A percentile compares a stretch with the other conserved stretches of the same genome.
Evolutionary conservation across 37 sponge, comb jelly and placozoan genomes (phyloP).

Genomic region (Cladorhizidae sp.): DNA sequence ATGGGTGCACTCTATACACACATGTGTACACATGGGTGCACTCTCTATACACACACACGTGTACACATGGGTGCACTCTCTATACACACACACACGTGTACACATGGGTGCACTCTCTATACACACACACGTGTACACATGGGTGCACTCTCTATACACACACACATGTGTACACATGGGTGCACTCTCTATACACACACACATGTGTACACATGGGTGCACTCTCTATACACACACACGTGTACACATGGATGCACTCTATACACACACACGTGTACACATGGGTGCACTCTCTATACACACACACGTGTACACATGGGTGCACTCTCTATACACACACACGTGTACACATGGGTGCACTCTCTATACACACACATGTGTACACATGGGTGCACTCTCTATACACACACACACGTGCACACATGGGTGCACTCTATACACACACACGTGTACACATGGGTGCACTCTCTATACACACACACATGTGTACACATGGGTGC

Average conservation of each 20-base stretch:
- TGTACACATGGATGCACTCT: neutral
- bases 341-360: neutral
- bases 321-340: neutral
- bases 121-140: neutral
- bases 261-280: neutral
- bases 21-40: neutral
- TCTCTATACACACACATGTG: neutral
- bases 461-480: neutral
- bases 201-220: neutral
- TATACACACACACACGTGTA: neutral
- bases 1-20: neutral
- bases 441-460: neutral
- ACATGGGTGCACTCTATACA: conserved; percentile 1
- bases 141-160: neutral
- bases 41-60: neutral
- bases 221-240: neutral
- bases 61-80: neutral
- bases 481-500: neutral
- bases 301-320: neutral
- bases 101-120: neutral
- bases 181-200: neutral
- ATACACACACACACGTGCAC: neutral
- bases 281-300: neutral
- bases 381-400: neutral
- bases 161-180: neutral